Conservation (phyloP, 2,797 vertebrate species). For the Eupleurogrammus muticus region DNA sequence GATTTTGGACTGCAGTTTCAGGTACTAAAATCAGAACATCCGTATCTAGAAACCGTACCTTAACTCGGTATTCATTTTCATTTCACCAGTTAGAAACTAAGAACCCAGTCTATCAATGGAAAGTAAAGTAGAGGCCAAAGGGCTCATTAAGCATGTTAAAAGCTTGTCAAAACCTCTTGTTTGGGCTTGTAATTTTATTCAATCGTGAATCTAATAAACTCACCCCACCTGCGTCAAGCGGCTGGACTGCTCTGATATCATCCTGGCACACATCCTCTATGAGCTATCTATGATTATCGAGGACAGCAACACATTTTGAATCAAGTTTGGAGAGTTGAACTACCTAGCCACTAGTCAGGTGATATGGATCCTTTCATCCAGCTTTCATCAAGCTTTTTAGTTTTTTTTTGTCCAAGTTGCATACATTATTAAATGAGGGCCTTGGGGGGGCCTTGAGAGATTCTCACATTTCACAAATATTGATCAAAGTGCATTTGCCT, state of each 20-base stretch:
- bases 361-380: neutral
- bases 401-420: neutral
- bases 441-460: neutral
- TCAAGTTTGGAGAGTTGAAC: neutral
- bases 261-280: neutral
- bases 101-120: neutral
- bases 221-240: neutral
- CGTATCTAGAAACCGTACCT: neutral
- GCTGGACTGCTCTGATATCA: neutral
- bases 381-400: neutral
- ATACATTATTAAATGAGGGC: slow-evolving; percentile 1
- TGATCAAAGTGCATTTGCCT: neutral
- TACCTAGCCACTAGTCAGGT: neutral
- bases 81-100: neutral
- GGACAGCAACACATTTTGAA: slow-evolving; percentile 15
- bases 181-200: neutral
- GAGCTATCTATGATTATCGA: neutral
- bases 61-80: neutral
- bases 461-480: neutral
- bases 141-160: neutral
- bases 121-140: neutral
- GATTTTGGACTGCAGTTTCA: neutral
- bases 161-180: no score
- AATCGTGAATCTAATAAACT: neutral
- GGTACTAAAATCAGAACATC: no score